Evolutionary conservation across 2,113 vertebrate species (phyloP).

Genomic region (Ophthalmolycus amberensis): DNA sequence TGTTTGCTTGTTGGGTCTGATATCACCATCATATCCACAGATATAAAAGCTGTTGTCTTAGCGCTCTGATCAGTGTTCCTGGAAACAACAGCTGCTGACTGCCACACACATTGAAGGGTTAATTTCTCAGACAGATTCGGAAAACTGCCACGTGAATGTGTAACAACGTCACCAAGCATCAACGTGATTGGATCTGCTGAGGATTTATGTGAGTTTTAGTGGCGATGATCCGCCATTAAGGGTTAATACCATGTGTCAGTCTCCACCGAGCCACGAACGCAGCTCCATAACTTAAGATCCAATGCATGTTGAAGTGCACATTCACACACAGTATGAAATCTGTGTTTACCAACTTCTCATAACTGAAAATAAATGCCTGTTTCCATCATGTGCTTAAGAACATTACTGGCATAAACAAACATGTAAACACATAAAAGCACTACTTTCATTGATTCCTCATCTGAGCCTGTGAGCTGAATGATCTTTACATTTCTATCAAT

Average conservation of each 20-base stretch:
- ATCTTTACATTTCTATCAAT: neutral
- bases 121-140: constrained; percentile 39
- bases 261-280: neutral
- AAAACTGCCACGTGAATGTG: constrained; percentile 16
- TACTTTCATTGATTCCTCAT: neutral
- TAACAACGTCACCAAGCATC: constrained; percentile 4
- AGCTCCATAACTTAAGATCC: neutral
- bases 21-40: constrained; percentile 11
- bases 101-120: constrained; percentile 17
- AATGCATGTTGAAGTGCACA: neutral
- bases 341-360: neutral
- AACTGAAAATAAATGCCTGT: neutral
- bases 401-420: neutral
- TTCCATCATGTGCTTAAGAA: neutral
- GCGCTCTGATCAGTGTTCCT: constrained; percentile 42
- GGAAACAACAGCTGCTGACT: constrained; percentile 1
- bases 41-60: neutral
- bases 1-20: constrained; percentile 31
- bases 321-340: neutral
- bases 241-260: constrained; percentile 13
- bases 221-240: neutral
- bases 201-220: neutral
- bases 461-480: neutral
- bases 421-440: neutral
- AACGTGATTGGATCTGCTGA: constrained; percentile 6